These are phyloP conservation scores for Holacanthus passer DNA, from an alignment of 2,113 vertebrate genomes.

Conservation along the genomic window DNA sequence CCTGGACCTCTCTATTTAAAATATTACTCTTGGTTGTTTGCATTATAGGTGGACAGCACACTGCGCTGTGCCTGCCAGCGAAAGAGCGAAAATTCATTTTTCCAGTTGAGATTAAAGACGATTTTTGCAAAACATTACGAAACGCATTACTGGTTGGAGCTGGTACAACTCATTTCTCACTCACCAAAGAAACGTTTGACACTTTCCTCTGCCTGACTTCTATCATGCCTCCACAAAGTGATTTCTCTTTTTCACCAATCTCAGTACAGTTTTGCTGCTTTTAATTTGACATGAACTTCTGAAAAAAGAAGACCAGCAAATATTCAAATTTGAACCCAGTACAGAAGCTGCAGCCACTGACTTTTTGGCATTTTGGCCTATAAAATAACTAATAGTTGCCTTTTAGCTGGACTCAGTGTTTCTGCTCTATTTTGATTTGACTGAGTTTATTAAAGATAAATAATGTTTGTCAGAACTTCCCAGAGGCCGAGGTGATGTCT, in stretches of 20 bases:
- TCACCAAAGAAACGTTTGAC: neutral
- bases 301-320: neutral
- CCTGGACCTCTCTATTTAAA: neutral
- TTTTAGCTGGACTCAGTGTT: too few species aligned
- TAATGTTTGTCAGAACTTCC: neutral
- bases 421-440: neutral
- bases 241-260: neutral
- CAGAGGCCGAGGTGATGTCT: neutral
- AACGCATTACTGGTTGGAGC: neutral
- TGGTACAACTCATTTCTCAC: neutral
- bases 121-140: neutral
- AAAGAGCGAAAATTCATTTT: too few species aligned
- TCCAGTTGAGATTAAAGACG: neutral
- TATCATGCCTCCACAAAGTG: neutral
- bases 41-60: neutral
- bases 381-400: too few species aligned
- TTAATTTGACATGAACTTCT: neutral
- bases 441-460: neutral
- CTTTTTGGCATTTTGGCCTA: too few species aligned
- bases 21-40: conserved; percentile 5
- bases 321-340: too few species aligned
- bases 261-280: neutral
- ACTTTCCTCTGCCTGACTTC: neutral
- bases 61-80: neutral
- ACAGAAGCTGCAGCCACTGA: too few species aligned